Base-by-base conservation (phyloP, 2,888 invertebrate genomes). In the Harpalus rubripes region DNA sequence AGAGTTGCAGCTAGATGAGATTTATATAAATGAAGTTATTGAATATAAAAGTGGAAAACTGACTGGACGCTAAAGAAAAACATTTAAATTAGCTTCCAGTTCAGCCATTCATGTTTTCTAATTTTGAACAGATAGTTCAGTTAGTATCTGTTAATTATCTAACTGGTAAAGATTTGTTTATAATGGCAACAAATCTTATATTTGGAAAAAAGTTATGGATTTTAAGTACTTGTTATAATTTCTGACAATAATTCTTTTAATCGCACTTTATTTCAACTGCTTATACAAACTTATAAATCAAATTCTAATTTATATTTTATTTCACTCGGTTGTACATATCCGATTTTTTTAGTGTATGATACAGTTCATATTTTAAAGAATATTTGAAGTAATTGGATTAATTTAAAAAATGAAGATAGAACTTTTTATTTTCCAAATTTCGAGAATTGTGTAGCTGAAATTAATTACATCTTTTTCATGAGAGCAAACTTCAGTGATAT, bases 81-180 rank as follows among this genome's bases (percentile, higher is more conserved):
- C 58, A 58, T 58, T 15, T 58, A 58, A 58, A 58, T 58, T 58
- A 58, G 58, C 58, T 58, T 58, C 1, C 58, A n/a, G 58, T 58
- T 16, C 58, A 58, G 15, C 6, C n/a, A 15, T 58, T 58, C 16
- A 58, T 58, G 58, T 58, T 58, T 58, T 58, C 58, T 58, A 58
- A 58, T 1, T 58, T 58, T 58, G n/a, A 58, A 16, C 15, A 58
- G n/a, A 58, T 58, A 58, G 1, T 58, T 58, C 16, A 58, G 7
- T 58, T 58, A 58, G 16, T 58, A 58, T 6, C 58, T 58, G 58
- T 58, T 16, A 58, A 58, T 10, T 6, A 58, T 58, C 16, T 58
- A 58, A 58, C 2, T 58, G 58, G 58, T 58, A 58, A 58, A 58
- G n/a, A 58, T 15, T 58, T 58, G 58, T 8, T 58, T 58, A 3